Percentiles rank a stretch among this genome's conserved stretches.
Conservation (phyloP, 1,140 invertebrate genomes). For the Drosophila nebulosa region DNA sequence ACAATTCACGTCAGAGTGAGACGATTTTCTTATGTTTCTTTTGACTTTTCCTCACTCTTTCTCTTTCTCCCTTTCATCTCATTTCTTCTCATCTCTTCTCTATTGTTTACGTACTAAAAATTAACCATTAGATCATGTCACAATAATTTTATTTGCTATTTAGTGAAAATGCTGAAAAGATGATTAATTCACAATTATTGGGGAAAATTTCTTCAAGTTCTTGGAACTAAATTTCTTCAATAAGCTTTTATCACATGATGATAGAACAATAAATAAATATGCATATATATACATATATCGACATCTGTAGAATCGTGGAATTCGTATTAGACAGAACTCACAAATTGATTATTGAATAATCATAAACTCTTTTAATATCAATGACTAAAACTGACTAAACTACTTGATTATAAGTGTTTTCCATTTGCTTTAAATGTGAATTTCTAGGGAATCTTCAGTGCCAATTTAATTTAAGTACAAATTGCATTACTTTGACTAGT, state of each 20-base stretch:
- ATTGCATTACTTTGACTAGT: neutral
- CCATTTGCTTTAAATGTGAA: neutral
- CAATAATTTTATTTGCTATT: constrained; percentile 59
- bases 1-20: neutral
- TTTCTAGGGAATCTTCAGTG: neutral
- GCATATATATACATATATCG: neutral
- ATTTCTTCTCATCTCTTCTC: neutral
- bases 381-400: neutral
- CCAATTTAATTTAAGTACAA: neutral
- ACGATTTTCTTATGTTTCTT: neutral
- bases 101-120: constrained; percentile 65
- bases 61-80: neutral
- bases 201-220: neutral
- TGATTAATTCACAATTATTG: constrained; percentile 26
- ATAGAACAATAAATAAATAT: neutral
- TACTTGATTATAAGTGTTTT: neutral
- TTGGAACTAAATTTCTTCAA: neutral
- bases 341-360: constrained; percentile 13
- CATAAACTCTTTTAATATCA: constrained; percentile 25
- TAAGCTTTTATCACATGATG: neutral
- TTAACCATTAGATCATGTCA: constrained; percentile 75
- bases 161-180: neutral
- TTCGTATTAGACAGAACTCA: constrained; percentile 25
- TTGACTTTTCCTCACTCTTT: constrained; percentile 20
- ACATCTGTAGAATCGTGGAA: constrained; percentile 15